These are phyloP conservation scores for Troides aeacus DNA, from an alignment of 2,888 invertebrate species.

Conservation along the genomic window DNA sequence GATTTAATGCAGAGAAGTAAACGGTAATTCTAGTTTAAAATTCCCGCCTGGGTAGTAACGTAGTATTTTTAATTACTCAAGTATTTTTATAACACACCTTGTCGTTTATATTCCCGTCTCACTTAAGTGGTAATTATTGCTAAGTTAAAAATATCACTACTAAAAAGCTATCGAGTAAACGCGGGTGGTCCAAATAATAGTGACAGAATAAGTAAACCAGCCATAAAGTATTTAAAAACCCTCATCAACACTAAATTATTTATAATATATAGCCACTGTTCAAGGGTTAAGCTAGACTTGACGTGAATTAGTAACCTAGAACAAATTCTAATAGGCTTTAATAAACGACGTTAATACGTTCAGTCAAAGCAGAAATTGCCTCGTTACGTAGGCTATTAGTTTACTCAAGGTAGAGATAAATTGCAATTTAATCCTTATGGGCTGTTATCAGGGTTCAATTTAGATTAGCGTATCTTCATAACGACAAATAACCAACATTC, in stretches of 20 bases:
- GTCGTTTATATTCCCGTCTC: background rate
- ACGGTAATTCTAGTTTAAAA: too few species aligned
- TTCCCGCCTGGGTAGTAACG: too few species aligned
- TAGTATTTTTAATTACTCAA: background rate
- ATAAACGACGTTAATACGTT: constrained; percentile 14
- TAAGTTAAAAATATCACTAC: too few species aligned
- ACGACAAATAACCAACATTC: constrained; percentile 12
- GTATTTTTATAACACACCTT: background rate
- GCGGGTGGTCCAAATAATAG: constrained; percentile 40
- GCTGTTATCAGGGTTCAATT: constrained; percentile 7
- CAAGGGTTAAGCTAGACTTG: constrained; percentile 34
- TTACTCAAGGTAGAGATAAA: background rate
- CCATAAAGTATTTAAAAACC: constrained; percentile 40
- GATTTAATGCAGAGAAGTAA: too few species aligned
- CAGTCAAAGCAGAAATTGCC: constrained; percentile 12
- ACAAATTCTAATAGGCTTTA: background rate
- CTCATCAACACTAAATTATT: constrained; percentile 40
- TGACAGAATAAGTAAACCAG: constrained; percentile 35
- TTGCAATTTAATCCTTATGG: background rate
- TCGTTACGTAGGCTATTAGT: background rate
- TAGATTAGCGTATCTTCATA: background rate
- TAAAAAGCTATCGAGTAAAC: background rate
- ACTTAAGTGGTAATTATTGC: background rate
- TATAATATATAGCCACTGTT: constrained; percentile 42
- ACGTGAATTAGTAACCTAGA: constrained; percentile 31